Conservation (phyloP, 2,888 invertebrate species). For the Athrips mouffetella region DNA sequence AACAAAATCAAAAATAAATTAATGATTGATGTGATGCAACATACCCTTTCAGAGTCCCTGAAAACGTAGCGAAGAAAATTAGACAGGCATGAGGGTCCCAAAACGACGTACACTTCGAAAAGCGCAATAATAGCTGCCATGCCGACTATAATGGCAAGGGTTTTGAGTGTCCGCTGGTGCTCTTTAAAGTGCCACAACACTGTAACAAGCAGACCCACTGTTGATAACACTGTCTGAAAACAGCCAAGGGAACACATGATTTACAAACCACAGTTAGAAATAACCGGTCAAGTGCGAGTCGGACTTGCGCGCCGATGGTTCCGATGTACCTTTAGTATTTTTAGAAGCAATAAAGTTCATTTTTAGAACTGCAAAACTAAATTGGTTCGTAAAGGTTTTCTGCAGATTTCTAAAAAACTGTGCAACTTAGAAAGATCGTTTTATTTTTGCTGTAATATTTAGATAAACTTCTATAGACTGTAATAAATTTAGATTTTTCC, state of each 20-base stretch:
- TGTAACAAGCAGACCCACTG: constrained; percentile 59
- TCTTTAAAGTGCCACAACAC: constrained; percentile 42
- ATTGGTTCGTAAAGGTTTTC: too few relatives aligned
- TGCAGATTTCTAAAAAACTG: too few relatives aligned
- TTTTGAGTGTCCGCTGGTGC: constrained; percentile 31
- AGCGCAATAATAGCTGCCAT: constrained; percentile 23
- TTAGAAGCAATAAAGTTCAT: too few relatives aligned
- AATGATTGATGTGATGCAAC: constrained; percentile 23
- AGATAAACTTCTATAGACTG: too few relatives aligned
- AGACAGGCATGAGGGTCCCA: constrained; percentile 38
- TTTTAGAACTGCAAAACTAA: too few relatives aligned
- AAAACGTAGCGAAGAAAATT: constrained; percentile 39
- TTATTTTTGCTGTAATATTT: too few relatives aligned
- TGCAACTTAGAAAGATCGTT: too few relatives aligned
- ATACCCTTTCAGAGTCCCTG: constrained; percentile 41
- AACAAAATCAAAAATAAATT: neutral
- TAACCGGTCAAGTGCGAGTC: too few relatives aligned
- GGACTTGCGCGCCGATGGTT: too few relatives aligned
- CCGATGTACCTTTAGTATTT: too few relatives aligned
- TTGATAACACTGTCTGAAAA: constrained; percentile 62
- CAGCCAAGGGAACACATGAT: constrained; percentile 25
- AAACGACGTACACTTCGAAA: constrained; percentile 32
- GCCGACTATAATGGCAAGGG: constrained; percentile 31
- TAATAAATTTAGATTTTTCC: too few relatives aligned
- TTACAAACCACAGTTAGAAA: constrained; percentile 12